phyloP scores from a whole-genome alignment of 2,888 invertebrate genomes.

The Eueremaeus valkanovi region DNA sequence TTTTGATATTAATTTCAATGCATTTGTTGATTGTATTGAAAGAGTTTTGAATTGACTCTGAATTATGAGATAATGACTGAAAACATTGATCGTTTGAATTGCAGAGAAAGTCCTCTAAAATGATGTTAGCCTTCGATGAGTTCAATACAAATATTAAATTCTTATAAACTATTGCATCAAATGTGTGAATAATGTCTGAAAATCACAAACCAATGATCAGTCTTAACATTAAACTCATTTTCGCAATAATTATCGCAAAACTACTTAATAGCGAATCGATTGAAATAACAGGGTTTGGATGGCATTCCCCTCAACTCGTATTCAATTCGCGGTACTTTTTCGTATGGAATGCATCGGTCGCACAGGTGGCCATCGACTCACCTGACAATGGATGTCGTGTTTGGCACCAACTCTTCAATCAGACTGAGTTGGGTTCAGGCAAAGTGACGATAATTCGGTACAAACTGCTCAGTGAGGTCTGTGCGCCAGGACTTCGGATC shows the following conservation, averaged over 20 bases:
- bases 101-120: neutral
- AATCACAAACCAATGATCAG: neutral
- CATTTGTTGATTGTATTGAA: too few relatives aligned
- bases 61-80: too few relatives aligned
- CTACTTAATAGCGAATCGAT: neutral
- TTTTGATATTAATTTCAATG: too few relatives aligned
- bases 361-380: neutral
- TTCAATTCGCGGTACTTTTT: slow-evolving; percentile 39
- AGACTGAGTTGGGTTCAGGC: slow-evolving; percentile 34
- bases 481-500: neutral
- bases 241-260: neutral
- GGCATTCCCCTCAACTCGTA: slow-evolving; percentile 31
- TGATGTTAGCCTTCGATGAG: neutral
- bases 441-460: slow-evolving; percentile 32
- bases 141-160: too few relatives aligned
- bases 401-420: slow-evolving; percentile 39
- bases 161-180: neutral
- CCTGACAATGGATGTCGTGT: slow-evolving; percentile 17
- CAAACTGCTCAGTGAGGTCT: slow-evolving; percentile 3
- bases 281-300: slow-evolving; percentile 36
- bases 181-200: neutral
- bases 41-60: too few relatives aligned
- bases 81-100: too few relatives aligned
- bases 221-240: neutral
- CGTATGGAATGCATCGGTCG: slow-evolving; percentile 10